phyloP scores from a whole-genome alignment of 2,797 vertebrate species.

The Crypturellus tataupa region DNA sequence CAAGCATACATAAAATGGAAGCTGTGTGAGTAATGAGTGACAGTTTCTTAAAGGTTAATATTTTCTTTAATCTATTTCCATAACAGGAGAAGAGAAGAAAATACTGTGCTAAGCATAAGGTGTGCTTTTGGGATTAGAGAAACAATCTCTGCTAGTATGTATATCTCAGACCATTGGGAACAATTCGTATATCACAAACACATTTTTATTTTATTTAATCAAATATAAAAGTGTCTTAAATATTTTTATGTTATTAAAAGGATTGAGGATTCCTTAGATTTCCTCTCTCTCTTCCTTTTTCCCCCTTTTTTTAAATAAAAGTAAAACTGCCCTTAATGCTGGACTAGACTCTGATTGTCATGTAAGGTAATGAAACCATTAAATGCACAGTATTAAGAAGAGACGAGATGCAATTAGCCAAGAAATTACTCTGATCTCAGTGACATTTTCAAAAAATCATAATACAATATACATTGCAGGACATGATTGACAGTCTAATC shows the following conservation, averaged over 20 bases:
- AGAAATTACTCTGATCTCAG: slow-evolving; percentile 99
- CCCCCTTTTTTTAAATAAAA: slow-evolving; percentile 8
- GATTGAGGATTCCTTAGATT: slow-evolving; percentile 53
- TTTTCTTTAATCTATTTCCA: slow-evolving; percentile 87
- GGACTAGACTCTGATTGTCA: slow-evolving; percentile 89
- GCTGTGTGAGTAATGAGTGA: slow-evolving; percentile 82
- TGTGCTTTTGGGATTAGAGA: slow-evolving; percentile 85
- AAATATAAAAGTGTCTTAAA: slow-evolving; percentile 77
- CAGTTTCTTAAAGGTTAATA: slow-evolving; percentile 88
- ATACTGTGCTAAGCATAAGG: slow-evolving; percentile 80
- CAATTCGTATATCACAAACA: slow-evolving; percentile 68
- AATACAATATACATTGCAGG: slow-evolving; percentile 93
- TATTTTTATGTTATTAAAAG: slow-evolving; percentile 78
- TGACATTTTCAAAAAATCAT: slow-evolving; percentile 99
- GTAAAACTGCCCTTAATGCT: slow-evolving; percentile 76
- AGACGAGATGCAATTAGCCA: slow-evolving; percentile 99
- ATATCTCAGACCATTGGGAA: slow-evolving; percentile 79
- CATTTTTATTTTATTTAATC: slow-evolving; percentile 76
- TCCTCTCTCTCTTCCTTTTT: slow-evolving; percentile 12
- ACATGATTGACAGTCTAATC: slow-evolving; percentile 99
- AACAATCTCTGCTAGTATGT: slow-evolving; percentile 83
- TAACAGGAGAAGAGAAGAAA: slow-evolving; percentile 77
- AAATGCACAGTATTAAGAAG: slow-evolving; percentile 96
- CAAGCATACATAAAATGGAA: slow-evolving; percentile 66
- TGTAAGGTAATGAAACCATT: slow-evolving; percentile 96